phyloP scores from a whole-genome alignment of 2,888 invertebrate species.

The Heliconius hortense region DNA sequence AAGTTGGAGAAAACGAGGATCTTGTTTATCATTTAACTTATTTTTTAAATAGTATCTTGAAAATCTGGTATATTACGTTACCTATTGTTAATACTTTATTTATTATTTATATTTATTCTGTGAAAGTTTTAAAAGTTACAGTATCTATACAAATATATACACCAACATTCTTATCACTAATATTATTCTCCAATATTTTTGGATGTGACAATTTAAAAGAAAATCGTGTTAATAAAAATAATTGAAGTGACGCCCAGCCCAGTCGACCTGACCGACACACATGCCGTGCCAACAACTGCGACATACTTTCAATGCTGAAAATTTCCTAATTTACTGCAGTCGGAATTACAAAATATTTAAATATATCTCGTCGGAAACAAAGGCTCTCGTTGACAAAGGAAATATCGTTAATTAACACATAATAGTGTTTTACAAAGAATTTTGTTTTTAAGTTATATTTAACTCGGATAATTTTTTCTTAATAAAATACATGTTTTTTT shows the following conservation, averaged over 20 bases:
- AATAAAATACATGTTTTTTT: background rate
- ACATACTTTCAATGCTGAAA: constrained; percentile 63
- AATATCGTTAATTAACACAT: constrained; percentile 28
- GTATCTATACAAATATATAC: background rate
- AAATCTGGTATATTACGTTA: no score
- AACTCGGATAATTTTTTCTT: background rate
- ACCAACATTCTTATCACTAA: background rate
- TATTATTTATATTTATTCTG: no score
- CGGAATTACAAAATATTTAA: constrained; percentile 46
- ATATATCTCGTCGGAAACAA: constrained; percentile 35
- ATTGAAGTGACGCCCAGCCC: constrained; percentile 61
- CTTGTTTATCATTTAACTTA: no score
- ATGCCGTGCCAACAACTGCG: constrained; percentile 66
- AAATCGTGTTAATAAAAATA: constrained; percentile 65
- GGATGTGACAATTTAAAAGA: constrained; percentile 38
- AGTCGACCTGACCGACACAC: constrained; percentile 69
- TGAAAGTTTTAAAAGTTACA: background rate
- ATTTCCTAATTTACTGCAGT: constrained; percentile 58
- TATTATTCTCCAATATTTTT: constrained; percentile 8
- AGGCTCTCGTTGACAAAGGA: constrained; percentile 32
- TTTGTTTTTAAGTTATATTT: background rate
- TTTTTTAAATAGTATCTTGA: no score
- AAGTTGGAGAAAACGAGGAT: no score
- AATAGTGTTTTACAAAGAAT: constrained; percentile 12
- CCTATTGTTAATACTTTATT: no score